Base-by-base conservation (phyloP, 1,140 invertebrate species). In the Neodiprion lecontei region DNA sequence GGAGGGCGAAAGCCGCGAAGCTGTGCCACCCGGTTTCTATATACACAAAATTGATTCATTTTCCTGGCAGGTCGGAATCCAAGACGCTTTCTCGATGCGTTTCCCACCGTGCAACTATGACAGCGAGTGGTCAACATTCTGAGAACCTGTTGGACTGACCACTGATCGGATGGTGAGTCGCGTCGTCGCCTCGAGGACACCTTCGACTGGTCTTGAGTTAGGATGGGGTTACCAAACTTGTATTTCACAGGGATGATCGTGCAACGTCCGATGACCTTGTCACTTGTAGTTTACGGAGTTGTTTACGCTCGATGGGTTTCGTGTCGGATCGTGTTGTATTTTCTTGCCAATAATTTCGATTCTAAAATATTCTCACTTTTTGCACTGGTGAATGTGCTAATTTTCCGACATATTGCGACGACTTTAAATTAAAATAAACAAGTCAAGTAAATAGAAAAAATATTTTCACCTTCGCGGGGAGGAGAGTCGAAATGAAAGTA, bases 61-160 rank as follows among this genome's bases (percentile, higher is more conserved):
- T 61, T 14, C n/a, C 1, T 61, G 53, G 5, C 4, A 61, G 53
- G 53, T 61, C 53, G 28, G 9, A 61, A 5, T 14, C n/a, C 53
- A 61, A 61, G 53, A 61, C 53, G 53, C 11, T 40, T 1, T 40
- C 28, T 61, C 9, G 28, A 40, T 40, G 28, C 11, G 9, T 14
- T 61, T 61, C 53, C 53, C 53, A 61, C 53, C 53, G 53, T 61
- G 8, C 53, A 61, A 61, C 53, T 61, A 12, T 61, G 11, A 5
- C 11, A 14, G 11, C 11, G 53, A 17, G 53, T 61, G 53, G 53
- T 61, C 53, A 61, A 17, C 53, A 61, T 61, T 61, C 7, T 17
- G 53, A 61, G 53, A 61, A 61, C 53, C 53, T 61, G 53, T 61
- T 61, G 53, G 53, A 61, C 53, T 61, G 53, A 61, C 53, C 53